These are phyloP conservation scores for Seira musarum DNA, from an alignment of 2,888 invertebrate genomes.

Conservation along the genomic window DNA sequence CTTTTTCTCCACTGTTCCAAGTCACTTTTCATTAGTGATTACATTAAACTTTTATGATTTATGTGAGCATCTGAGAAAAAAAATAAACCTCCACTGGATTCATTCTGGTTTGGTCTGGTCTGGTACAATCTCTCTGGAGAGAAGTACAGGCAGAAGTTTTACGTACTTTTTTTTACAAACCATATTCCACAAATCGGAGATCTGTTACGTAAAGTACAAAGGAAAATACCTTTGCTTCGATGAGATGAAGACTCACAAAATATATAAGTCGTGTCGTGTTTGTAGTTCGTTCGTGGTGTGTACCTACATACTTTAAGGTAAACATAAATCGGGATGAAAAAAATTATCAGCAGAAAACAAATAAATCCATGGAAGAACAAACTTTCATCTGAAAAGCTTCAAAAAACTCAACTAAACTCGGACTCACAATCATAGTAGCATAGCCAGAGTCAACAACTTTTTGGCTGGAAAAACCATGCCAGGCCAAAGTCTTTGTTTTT, in stretches of 20 bases:
- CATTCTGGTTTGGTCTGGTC: no score
- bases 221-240: background rate
- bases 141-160: no score
- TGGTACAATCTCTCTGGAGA: no score
- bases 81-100: background rate
- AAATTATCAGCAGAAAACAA: slow-evolving; percentile 6
- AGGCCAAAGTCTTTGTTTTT: background rate
- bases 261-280: no score
- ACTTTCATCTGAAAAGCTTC: slow-evolving; percentile 4
- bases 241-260: background rate
- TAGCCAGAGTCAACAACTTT: background rate
- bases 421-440: no score
- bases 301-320: slow-evolving; percentile 1
- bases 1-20: slow-evolving; percentile 42
- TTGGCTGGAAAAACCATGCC: background rate
- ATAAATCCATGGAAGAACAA: slow-evolving; percentile 10
- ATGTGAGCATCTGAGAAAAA: slow-evolving; percentile 40
- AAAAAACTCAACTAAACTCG: background rate
- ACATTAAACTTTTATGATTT: slow-evolving; percentile 62
- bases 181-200: no score
- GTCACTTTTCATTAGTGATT: slow-evolving; percentile 58
- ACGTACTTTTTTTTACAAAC: no score
- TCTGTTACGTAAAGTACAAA: background rate
- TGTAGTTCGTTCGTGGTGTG: background rate
- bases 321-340: slow-evolving; percentile 9